Base-by-base conservation (phyloP, 2,113 vertebrate genomes). In the Pelobates fuscus region DNA sequence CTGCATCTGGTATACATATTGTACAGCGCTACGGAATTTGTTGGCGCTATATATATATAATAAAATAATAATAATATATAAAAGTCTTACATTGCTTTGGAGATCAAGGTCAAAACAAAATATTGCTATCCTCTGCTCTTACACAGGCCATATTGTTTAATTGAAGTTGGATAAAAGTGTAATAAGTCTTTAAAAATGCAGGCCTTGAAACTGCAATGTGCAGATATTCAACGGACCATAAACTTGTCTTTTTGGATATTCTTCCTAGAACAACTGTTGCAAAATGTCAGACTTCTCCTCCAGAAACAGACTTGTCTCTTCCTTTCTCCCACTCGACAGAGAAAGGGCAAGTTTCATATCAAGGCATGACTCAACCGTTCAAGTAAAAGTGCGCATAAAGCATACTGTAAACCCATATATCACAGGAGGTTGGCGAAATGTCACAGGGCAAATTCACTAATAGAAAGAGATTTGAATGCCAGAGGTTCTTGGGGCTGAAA, bases 341-440 rank as follows among this genome's bases (percentile, higher is more conserved):
- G 17, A 70, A 70, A 70, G 71, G 71, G 71, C 71, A 74, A 57
- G 25, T 26, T 30, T 67, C 62, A 66, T 58, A 58, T 74, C 11
- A 66, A 66, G 61, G 62, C 30, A 74, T 66, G 71, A 66, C 15
- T 74, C 62, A 74, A 32, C 59, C 55, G 26, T 44, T 32, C 8
- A 26, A 25, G 21, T 6, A 23, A 23, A 7, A 7, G 18, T 15
- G 49, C 26, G 11, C 5, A 32, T 32, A 43, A 70, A 58, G 32
- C 32, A 59, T 18, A 21, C 54, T 10, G 68, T 7, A 10, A 41
- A 26, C 18, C 26, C 27, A 3, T 20, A 17, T 14, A 11, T 37
- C 46, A 17, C 43, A 4, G 17, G 20, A 24, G 55, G 10, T 15
- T 5, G 1, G 55, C 2, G 23, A 70, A 58, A 59, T 70, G 68